Evolutionary conservation across 2,113 vertebrate species (phyloP), one percentile per base, ranked within the genome.

Genomic region (Balaeniceps rex): DNA sequence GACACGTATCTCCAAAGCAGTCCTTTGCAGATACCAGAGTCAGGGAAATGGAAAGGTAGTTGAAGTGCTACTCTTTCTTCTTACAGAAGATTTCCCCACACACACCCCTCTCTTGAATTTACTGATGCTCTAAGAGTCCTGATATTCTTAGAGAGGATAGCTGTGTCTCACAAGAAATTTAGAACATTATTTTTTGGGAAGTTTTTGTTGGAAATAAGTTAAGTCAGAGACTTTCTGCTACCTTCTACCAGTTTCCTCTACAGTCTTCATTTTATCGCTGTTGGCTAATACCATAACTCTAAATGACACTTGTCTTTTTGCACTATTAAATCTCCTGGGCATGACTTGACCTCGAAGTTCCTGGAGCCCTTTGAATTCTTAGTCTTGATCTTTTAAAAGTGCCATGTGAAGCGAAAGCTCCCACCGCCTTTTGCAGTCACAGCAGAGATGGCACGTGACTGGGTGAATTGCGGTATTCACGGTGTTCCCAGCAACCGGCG

Each of bases 11-110:
- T 71, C 65, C 75, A 42, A 9, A 87, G 31, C 47, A 68, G 29
- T 52, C 36, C 38, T 76, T 84, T 1, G 6, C 29, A 46, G 42
- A 12, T 57, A 75, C 2, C 0, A 0, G 1, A 26, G 25, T 58
- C 18, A 22, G 72, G 65, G 49, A 89, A 64, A 4, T 19, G 9
- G 36, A 21, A 61, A 87, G 42, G 46, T 51, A 36, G 24, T 65
- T 24, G 19, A 83, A 92, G 33, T 66, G 19, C 46, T 79, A 9
- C 61, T 69, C 29, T 51, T 49, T 51, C 28, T 83, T 80, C 14
- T 38, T 12, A 12, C 13, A 31, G 28, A 14, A 49, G 26, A 11
- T 23, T 28, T 19, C 42, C 42, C 42, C 42, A n/a, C n/a, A n/a
- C n/a, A n/a, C n/a, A n/a, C n/a, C n/a, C 25, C 58, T 61, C 49